Evolutionary conservation across 64 coral and sea anemone genomes (phyloP).

Genomic region (Astreopora myriophthalma): DNA sequence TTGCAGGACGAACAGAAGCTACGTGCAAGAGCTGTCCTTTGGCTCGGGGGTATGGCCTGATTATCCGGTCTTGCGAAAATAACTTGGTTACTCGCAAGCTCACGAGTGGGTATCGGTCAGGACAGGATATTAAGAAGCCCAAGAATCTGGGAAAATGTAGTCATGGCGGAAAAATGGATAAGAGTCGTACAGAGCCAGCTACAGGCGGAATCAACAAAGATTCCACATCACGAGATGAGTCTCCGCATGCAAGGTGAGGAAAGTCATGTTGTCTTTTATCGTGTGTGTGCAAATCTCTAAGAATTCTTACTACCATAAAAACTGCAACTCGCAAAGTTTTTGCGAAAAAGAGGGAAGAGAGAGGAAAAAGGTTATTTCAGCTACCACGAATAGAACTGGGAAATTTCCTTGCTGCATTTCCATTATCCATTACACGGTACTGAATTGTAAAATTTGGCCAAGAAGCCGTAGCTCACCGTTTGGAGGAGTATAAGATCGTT

Average conservation of each 20-base stretch:
- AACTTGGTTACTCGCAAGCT: constrained; percentile 69
- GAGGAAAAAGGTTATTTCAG: too few species aligned
- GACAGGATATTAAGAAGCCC: constrained; percentile 77
- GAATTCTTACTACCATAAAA: too few species aligned
- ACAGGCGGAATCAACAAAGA: constrained; percentile 91
- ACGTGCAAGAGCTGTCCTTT: constrained; percentile 52
- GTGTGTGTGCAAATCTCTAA: neutral
- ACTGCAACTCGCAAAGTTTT: neutral
- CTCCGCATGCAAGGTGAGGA: constrained; percentile 69
- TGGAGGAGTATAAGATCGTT: too few species aligned
- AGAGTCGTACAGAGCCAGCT: constrained; percentile 33
- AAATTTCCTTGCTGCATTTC: too few species aligned
- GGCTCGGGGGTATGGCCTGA: neutral
- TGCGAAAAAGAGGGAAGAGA: too few species aligned
- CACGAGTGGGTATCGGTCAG: constrained; percentile 75
- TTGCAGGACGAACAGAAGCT: constrained; percentile 26
- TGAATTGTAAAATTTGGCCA: too few species aligned
- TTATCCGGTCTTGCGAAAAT: constrained; percentile 18
- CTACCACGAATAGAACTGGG: too few species aligned
- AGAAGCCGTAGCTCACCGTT: too few species aligned
- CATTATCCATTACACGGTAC: too few species aligned
- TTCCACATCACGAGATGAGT: neutral
- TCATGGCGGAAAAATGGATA: constrained; percentile 66
- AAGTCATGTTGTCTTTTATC: neutral
- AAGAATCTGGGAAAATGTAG: constrained; percentile 67